phyloP scores from a whole-genome alignment of 2,113 vertebrate genomes.

The Argyrosomus japonicus region DNA sequence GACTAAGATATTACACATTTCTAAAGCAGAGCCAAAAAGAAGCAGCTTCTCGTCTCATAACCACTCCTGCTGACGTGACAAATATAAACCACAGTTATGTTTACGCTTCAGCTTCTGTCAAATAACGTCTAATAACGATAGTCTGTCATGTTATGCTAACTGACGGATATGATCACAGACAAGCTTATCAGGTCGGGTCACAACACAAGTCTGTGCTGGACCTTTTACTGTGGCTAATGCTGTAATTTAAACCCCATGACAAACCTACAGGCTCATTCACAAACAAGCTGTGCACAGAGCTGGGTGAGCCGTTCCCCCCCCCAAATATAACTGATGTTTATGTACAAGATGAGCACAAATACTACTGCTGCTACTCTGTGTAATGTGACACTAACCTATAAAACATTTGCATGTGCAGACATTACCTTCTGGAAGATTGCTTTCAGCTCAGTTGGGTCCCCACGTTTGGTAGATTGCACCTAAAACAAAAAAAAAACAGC shows the following conservation, averaged over 20 bases:
- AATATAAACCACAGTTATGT: background rate
- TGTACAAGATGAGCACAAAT: background rate
- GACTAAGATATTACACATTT: background rate
- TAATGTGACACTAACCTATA: background rate
- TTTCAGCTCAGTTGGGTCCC: slow-evolving; percentile 93
- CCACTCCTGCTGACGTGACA: slow-evolving; percentile 5
- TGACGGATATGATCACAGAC: background rate
- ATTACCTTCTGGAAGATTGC: slow-evolving; percentile 94
- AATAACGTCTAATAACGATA: background rate
- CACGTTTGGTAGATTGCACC: slow-evolving; percentile 94
- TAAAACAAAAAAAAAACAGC: slow-evolving; percentile 59
- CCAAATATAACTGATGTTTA: background rate
- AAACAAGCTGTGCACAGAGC: background rate
- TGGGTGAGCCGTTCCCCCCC: too few relatives aligned
- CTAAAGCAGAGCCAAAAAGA: background rate
- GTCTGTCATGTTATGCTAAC: background rate
- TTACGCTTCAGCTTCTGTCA: background rate
- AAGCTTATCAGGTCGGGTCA: background rate
- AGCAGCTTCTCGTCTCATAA: background rate
- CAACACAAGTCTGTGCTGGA: slow-evolving; percentile 15
- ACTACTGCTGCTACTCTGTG: too few relatives aligned
- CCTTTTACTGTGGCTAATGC: slow-evolving; percentile 31
- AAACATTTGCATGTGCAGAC: background rate
- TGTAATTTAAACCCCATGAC: slow-evolving; percentile 70
- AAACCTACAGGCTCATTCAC: slow-evolving; percentile 20